Evolutionary conservation across 2,888 invertebrate species (phyloP), one percentile per base, ranked within the genome.

Genomic region (Polydrusus tereticollis): DNA sequence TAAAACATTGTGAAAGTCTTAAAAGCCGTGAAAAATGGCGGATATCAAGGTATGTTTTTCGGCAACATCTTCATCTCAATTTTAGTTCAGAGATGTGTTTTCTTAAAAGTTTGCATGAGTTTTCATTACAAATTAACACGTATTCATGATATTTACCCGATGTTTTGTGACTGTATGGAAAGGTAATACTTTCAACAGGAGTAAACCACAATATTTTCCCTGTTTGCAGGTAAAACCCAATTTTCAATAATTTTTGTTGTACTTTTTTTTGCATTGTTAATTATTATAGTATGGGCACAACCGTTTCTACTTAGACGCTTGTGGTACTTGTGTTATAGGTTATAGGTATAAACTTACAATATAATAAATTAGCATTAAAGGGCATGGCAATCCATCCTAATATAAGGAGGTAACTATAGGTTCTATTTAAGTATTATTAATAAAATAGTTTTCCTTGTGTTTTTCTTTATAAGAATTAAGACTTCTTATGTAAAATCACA

Each of bases 11-110:
- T 59, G 26, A 59, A 59, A 43, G 16, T 29, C 14, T 7, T 8
- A 23, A 6, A 36, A 65, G 20, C 18, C 6, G 59, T 55, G 36
- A 66, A 71, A 69, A 66, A 71, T 71, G 71, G 71, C 71, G 71
- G 71, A 71, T 60, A 66, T 71, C 23, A 71, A 71, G 71, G 71
- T 71, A 71, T 63, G 69, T 69, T 63, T 69, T 55, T 12, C 36
- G 8, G 38, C 57, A 41, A 26, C 41, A 33, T 66, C 36, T 57
- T 1, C 2, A 10, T 50, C 36, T 3, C 16, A 23, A 16, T 21
- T 38, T 21, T 10, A 36, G n/a, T 38, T n/a, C 23, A 59, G 23
- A 23, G 16, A 2, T 43, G 26, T 41, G 23, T 47, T n/a, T 55
- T 55, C 16, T 8, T n/a, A 16, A 14, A 5, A 14, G 0, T 59